phyloP scores from a whole-genome alignment of 2,888 invertebrate genomes.

The Hirtodrosophila confusa region DNA sequence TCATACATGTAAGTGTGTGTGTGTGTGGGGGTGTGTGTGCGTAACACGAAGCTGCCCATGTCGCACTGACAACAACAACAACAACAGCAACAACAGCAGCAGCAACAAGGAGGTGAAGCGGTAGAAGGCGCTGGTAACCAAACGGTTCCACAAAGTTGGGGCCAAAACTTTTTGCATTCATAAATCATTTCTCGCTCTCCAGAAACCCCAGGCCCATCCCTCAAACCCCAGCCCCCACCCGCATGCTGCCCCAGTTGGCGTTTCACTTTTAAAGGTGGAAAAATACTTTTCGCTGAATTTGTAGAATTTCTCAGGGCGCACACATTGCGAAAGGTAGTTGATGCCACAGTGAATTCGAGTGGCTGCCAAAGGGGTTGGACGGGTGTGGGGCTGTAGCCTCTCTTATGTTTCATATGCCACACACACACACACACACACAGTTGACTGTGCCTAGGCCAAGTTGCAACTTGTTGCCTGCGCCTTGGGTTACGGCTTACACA shows the following conservation, averaged over 20 bases:
- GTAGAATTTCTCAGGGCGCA: constrained; percentile 60
- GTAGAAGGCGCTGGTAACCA: constrained; percentile 40
- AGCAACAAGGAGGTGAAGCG: not conserved
- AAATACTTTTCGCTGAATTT: constrained; percentile 80
- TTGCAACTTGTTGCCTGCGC: constrained; percentile 68
- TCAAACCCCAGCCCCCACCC: not conserved
- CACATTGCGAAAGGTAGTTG: not conserved
- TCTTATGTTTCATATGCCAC: constrained; percentile 37
- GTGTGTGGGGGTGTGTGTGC: constrained; percentile 18
- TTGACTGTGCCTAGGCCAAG: constrained; percentile 25
- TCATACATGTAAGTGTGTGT: constrained; percentile 18
- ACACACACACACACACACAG: constrained; percentile 21
- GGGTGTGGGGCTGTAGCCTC: not conserved
- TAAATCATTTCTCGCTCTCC: constrained; percentile 73
- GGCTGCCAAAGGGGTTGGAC: constrained; percentile 8
- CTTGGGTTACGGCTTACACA: constrained; percentile 46
- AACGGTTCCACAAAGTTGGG: constrained; percentile 67
- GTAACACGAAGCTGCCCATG: constrained; percentile 66
- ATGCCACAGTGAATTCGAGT: constrained; percentile 38
- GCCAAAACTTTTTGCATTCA: constrained; percentile 75
- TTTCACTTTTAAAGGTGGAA: constrained; percentile 72
- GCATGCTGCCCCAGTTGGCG: constrained; percentile 3
- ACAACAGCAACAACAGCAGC: constrained; percentile 28
- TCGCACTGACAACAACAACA: constrained; percentile 61
- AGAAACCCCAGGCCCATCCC: not conserved